Evolutionary conservation across 2,113 vertebrate species (phyloP).

Genomic region (Engystomops pustulosus): DNA sequence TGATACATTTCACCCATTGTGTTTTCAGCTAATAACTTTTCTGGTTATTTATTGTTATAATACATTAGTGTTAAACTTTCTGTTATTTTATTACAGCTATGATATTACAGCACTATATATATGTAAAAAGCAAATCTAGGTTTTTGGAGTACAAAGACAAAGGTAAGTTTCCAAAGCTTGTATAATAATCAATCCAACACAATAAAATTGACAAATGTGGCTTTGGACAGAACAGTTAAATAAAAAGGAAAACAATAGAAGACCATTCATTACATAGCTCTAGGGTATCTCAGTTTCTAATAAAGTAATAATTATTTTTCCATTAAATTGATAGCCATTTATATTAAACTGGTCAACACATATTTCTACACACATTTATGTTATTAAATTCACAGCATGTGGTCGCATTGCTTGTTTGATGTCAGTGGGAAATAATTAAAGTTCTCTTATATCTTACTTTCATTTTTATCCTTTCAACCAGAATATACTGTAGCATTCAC

Average conservation of each 20-base stretch:
- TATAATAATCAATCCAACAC: not conserved
- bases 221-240: constrained; percentile 11
- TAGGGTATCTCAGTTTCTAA: constrained; percentile 27
- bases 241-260: constrained; percentile 17
- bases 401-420: not conserved
- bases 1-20: too few relatives aligned
- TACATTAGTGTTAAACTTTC: too few relatives aligned
- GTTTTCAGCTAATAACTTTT: too few relatives aligned
- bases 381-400: not conserved
- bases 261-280: constrained; percentile 1
- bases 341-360: not conserved
- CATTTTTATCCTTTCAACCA: not conserved
- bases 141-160: too few relatives aligned
- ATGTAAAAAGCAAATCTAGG: too few relatives aligned
- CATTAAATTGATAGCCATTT: not conserved
- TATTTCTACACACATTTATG: not conserved
- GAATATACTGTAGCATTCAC: too few relatives aligned
- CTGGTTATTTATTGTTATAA: too few relatives aligned
- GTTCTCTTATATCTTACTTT: not conserved
- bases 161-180: too few relatives aligned
- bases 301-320: constrained; percentile 21
- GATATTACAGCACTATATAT: too few relatives aligned
- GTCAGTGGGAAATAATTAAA: not conserved
- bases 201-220: not conserved
- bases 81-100: too few relatives aligned